Evolutionary conservation across 2,888 invertebrate genomes (phyloP).

Genomic region (Phortica okadai): DNA sequence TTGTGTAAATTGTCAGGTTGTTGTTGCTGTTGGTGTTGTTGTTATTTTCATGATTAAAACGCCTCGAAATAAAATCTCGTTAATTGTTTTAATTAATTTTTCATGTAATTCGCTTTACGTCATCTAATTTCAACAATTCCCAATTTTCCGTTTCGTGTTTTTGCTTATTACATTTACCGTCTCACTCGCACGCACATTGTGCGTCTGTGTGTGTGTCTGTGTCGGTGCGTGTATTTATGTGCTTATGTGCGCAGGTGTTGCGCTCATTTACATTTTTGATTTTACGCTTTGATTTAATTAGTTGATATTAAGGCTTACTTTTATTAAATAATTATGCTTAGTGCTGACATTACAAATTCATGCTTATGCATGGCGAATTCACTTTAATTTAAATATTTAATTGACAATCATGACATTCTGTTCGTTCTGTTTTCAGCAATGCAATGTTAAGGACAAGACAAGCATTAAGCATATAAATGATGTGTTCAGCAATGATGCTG

Average conservation of each 20-base stretch:
- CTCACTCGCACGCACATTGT: slow-evolving; percentile 35
- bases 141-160: slow-evolving; percentile 25
- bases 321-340: slow-evolving; percentile 31
- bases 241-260: slow-evolving; percentile 31
- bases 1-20: slow-evolving; percentile 37
- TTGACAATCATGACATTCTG: background rate
- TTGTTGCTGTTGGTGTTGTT: slow-evolving; percentile 38
- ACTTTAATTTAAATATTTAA: slow-evolving; percentile 26
- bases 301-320: slow-evolving; percentile 33
- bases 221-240: slow-evolving; percentile 1
- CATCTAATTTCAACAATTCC: background rate
- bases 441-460: slow-evolving; percentile 73
- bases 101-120: slow-evolving; percentile 49
- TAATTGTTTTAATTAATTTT: slow-evolving; percentile 74
- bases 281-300: slow-evolving; percentile 34
- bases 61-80: slow-evolving; percentile 56
- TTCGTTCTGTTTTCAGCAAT: slow-evolving; percentile 66
- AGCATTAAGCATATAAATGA: slow-evolving; percentile 75
- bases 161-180: background rate
- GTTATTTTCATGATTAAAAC: background rate
- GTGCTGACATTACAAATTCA: slow-evolving; percentile 16
- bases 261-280: slow-evolving; percentile 44
- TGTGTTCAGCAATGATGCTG: slow-evolving; percentile 74
- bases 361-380: background rate
- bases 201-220: slow-evolving; percentile 7